These are phyloP conservation scores for Calvadosia cruxmelitensis DNA, from an alignment of 30 jellyfish, hydroid and myxozoan species.

Conservation along the genomic window DNA sequence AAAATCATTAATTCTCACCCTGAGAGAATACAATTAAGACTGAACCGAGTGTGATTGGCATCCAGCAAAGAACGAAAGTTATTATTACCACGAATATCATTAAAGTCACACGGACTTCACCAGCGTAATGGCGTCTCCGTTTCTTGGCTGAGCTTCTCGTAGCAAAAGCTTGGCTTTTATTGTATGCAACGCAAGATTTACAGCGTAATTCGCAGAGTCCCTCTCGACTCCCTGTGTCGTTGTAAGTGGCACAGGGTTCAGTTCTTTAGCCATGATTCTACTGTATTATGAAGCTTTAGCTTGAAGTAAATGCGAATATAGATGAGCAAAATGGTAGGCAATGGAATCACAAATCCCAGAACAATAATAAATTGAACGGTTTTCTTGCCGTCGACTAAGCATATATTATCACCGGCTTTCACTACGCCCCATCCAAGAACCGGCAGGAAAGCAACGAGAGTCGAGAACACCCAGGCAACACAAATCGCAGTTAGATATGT, in stretches of 20 bases:
- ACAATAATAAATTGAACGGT: conserved; percentile 28
- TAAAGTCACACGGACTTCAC: conserved; percentile 62
- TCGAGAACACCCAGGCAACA: conserved; percentile 52
- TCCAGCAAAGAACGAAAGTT: conserved; percentile 78
- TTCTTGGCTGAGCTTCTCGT: too few species aligned
- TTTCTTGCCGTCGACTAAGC: conserved; percentile 76
- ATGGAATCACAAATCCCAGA: conserved; percentile 52
- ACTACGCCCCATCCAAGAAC: conserved; percentile 83
- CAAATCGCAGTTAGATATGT: conserved; percentile 37
- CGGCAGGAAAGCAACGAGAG: conserved; percentile 52
- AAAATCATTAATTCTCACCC: conserved; percentile 38
- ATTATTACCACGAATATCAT: conserved; percentile 72
- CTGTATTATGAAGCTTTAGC: too few species aligned
- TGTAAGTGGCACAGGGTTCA: too few species aligned
- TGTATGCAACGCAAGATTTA: too few species aligned
- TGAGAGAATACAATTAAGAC: conserved; percentile 47
- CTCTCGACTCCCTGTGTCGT: too few species aligned
- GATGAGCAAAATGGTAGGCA: conserved; percentile 26
- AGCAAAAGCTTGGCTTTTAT: too few species aligned
- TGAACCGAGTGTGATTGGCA: conserved; percentile 70
- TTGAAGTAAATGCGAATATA: conserved; percentile 61
- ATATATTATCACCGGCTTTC: conserved; percentile 63
- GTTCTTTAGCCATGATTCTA: too few species aligned
- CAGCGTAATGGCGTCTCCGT: conserved; percentile 3
- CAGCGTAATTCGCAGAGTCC: too few species aligned